Base-by-base conservation (phyloP, 2,888 invertebrate species). In the Phalera bucephala region DNA sequence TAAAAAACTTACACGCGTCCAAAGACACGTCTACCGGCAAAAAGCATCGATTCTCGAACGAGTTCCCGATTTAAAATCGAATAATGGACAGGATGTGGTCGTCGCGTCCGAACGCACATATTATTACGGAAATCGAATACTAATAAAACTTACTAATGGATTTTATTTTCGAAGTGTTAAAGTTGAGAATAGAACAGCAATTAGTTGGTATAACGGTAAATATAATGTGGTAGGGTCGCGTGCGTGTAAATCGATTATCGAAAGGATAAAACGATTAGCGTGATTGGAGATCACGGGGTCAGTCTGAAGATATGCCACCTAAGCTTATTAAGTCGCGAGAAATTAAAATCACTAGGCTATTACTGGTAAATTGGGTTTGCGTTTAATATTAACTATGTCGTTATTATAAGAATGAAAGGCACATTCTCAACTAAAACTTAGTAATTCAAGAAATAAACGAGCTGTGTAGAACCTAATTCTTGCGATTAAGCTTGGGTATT, bases 211-310 rank as follows among this genome's bases (percentile, higher is more conserved):
- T 33, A 52, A 38, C 51, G 20, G 56, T 36, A 56, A 35, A 33
- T 6, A 1, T 43, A 44, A 52, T 28, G 40, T 68, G 49, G 67
- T 64, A 36, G 55, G 64, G 76, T 76, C 74, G 73, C 76, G 76
- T 77, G 76, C 76, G 76, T 77, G 77, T 68, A 75, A 76, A 77
- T 77, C 74, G 77, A 77, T 77, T 77, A 77, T 68, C 63, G 56
- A 52, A 61, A 69, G 64, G 66, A 69, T 73, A 72, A 67, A n/a
- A 63, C 58, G 57, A 61, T 62, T 52, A 40, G 36, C 43, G 59
- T 40, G 57, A 71, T 73, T 64, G 47, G 36, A 66, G 69, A 73
- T 72, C 70, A 53, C 45, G 46, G 47, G 69, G 60, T 66, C 34
- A 39, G 36, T 77, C 61, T 54, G 31, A 59, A 62, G 75, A 74